Percentiles rank a stretch among this genome's conserved stretches.
These are phyloP conservation scores for Agraylea sexmaculata DNA, from an alignment of 1,140 invertebrate genomes.

Conservation along the genomic window DNA sequence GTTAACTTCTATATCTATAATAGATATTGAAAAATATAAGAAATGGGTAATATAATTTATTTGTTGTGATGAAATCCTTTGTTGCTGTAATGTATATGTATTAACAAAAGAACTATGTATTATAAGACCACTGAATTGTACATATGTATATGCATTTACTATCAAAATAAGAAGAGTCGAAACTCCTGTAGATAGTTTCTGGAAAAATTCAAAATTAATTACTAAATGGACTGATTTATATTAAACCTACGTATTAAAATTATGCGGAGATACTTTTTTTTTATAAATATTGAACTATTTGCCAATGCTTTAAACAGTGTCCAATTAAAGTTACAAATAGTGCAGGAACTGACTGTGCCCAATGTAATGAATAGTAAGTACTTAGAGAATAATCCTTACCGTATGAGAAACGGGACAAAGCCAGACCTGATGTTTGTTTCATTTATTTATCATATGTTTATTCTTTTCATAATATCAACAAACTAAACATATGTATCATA, in stretches of 20 bases:
- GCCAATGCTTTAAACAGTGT: conserved; percentile 20
- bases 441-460: no score
- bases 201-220: conserved; percentile 20
- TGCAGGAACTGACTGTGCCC: conserved; percentile 18
- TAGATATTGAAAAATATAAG: no score
- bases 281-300: conserved; percentile 20
- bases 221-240: conserved; percentile 23
- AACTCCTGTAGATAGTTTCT: conserved; percentile 21
- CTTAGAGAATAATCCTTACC: conserved; percentile 12
- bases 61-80: no score
- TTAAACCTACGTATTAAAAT: conserved; percentile 18
- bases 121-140: conserved; percentile 19
- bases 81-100: conserved; percentile 7
- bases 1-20: no score
- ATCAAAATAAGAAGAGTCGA: no score
- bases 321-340: conserved; percentile 15
- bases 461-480: no score
- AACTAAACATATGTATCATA: no score
- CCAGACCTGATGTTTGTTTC: conserved; percentile 11
- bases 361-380: conserved; percentile 17
- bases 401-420: conserved; percentile 11
- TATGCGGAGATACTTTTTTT: conserved; percentile 18
- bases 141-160: conserved; percentile 13
- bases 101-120: conserved; percentile 10
- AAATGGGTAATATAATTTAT: no score